Evolutionary conservation across 1,140 invertebrate species (phyloP).

Genomic region (Armadillidium nasatum): DNA sequence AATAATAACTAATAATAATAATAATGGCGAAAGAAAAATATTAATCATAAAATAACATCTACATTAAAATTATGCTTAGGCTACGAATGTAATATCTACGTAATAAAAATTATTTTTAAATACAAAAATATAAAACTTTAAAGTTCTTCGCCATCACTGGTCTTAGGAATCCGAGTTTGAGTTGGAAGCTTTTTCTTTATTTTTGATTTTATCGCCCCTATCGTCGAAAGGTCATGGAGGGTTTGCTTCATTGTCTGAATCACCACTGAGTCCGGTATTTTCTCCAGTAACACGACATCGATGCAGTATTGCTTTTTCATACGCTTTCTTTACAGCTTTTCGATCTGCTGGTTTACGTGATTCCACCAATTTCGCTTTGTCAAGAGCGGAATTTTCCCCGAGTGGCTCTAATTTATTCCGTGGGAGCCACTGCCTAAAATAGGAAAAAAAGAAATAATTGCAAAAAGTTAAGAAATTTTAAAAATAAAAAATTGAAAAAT

Average conservation of each 20-base stretch:
- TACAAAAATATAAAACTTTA: slow-evolving; percentile 5
- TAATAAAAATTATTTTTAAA: background rate
- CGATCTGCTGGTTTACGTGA: slow-evolving; percentile 85
- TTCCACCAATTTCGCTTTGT: slow-evolving; percentile 83
- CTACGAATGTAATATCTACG: too few species aligned
- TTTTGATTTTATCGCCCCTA: too few species aligned
- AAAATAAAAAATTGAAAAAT: too few species aligned
- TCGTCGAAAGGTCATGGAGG: background rate
- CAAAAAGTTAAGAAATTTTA: too few species aligned
- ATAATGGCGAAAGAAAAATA: too few species aligned
- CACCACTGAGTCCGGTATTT: slow-evolving; percentile 43
- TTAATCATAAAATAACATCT: too few species aligned
- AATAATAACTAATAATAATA: too few species aligned
- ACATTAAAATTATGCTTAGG: too few species aligned
- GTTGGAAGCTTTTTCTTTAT: background rate
- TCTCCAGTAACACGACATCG: slow-evolving; percentile 56
- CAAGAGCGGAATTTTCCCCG: slow-evolving; percentile 76
- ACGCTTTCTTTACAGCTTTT: slow-evolving; percentile 91
- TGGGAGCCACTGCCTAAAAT: slow-evolving; percentile 83
- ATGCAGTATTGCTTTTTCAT: slow-evolving; percentile 85
- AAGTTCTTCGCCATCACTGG: background rate
- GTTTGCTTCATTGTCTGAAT: slow-evolving; percentile 40
- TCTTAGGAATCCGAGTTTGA: background rate
- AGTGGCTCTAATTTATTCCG: slow-evolving; percentile 85
- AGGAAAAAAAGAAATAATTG: slow-evolving; percentile 28